A percentile compares a stretch with the other conserved stretches of the same genome.
These are phyloP conservation scores for Harpagoxenus sublaevis DNA, from an alignment of 2,888 invertebrate genomes.

Conservation along the genomic window DNA sequence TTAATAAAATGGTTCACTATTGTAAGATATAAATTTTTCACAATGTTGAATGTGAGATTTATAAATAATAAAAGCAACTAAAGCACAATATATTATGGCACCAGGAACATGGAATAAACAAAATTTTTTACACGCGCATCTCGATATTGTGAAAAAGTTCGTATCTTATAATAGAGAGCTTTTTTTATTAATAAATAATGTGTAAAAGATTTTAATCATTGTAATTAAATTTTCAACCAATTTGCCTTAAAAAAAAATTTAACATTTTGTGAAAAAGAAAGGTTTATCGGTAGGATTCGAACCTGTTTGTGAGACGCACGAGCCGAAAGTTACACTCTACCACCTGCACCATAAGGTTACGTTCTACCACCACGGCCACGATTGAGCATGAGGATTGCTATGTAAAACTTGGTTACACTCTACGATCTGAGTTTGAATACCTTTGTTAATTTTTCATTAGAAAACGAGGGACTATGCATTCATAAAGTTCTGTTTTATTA, in stretches of 20 bases:
- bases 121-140: background rate
- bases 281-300: background rate
- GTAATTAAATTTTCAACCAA: background rate
- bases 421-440: too few relatives aligned
- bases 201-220: background rate
- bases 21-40: too few relatives aligned
- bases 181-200: background rate
- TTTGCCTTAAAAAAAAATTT: background rate
- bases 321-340: too few relatives aligned
- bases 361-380: too few relatives aligned
- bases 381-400: too few relatives aligned
- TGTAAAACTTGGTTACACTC: too few relatives aligned
- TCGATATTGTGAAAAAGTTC: background rate
- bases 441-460: too few relatives aligned
- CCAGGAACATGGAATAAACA: background rate
- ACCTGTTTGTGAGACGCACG: background rate
- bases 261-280: background rate
- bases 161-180: background rate
- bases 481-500: too few relatives aligned
- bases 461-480: too few relatives aligned
- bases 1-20: background rate
- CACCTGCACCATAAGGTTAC: too few relatives aligned
- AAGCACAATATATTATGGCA: background rate
- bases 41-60: background rate
- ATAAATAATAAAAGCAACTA: background rate